Evolutionary conservation across 2,888 invertebrate species (phyloP).

Genomic region (Adela reaumurella): DNA sequence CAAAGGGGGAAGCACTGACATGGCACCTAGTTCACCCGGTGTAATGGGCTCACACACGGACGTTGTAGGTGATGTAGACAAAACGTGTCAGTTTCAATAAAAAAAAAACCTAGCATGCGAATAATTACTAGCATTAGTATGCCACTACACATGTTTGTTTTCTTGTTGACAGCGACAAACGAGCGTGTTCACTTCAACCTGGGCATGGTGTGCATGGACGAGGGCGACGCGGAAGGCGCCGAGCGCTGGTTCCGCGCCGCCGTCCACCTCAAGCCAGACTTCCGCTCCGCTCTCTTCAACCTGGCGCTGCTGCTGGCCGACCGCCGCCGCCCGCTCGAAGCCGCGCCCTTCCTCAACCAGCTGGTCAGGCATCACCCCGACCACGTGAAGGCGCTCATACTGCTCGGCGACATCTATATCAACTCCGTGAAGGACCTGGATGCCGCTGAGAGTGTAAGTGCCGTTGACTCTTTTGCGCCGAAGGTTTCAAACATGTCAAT

Average conservation of each 20-base stretch:
- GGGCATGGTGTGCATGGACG: conserved; percentile 96
- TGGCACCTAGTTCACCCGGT: too few relatives aligned
- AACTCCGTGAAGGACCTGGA: conserved; percentile 92
- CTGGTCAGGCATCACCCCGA: conserved; percentile 88
- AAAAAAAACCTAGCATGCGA: too few relatives aligned
- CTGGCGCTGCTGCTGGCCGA: conserved; percentile 87
- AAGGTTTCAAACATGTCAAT: too few relatives aligned
- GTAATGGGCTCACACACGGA: too few relatives aligned
- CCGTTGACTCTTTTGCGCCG: too few relatives aligned
- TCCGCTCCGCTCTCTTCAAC: conserved; percentile 92
- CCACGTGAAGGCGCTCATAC: conserved; percentile 90
- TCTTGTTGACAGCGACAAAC: conserved; percentile 67
- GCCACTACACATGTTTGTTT: too few relatives aligned
- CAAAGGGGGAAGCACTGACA: too few relatives aligned
- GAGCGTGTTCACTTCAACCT: conserved; percentile 93
- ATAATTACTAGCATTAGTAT: too few relatives aligned
- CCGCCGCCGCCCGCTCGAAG: conserved; percentile 82
- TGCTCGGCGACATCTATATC: conserved; percentile 93
- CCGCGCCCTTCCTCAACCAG: conserved; percentile 88
- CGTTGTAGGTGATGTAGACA: too few relatives aligned
- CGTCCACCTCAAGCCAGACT: conserved; percentile 82
- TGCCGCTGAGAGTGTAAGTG: conserved; percentile 85
- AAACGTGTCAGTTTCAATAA: too few relatives aligned
- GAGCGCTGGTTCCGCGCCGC: conserved; percentile 90
- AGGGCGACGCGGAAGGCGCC: conserved; percentile 81